phyloP scores from a whole-genome alignment of 1,140 invertebrate species.

The silkworm (Bombyx mori) region DNA sequence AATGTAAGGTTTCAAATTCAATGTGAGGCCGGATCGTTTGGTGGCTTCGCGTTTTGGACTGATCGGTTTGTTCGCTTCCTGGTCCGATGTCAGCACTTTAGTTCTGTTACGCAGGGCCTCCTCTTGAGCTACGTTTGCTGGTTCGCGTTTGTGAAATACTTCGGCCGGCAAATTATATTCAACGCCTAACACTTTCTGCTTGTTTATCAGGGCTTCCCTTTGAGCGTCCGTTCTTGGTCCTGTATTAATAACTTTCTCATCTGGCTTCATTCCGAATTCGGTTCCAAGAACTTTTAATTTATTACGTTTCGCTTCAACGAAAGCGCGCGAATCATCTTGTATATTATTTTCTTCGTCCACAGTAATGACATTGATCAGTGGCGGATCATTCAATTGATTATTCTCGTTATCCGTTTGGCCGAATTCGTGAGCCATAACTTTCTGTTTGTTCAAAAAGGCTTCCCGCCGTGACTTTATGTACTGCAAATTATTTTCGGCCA shows the following conservation, averaged over 20 bases:
- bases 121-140: slow-evolving; percentile 44
- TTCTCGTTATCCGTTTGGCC: slow-evolving; percentile 45
- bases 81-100: slow-evolving; percentile 40
- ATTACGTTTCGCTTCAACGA: slow-evolving; percentile 43
- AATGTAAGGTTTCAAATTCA: slow-evolving; percentile 57
- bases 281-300: slow-evolving; percentile 45
- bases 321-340: slow-evolving; percentile 26
- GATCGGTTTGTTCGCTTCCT: slow-evolving; percentile 15
- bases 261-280: slow-evolving; percentile 28
- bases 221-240: slow-evolving; percentile 51
- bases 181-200: slow-evolving; percentile 49
- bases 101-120: slow-evolving; percentile 38
- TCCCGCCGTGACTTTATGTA: slow-evolving; percentile 42
- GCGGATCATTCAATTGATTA: slow-evolving; percentile 32
- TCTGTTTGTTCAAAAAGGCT: slow-evolving; percentile 55
- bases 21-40: slow-evolving; percentile 43
- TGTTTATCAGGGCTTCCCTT: slow-evolving; percentile 50
- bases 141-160: slow-evolving; percentile 23
- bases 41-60: slow-evolving; percentile 22
- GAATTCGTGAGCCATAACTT: slow-evolving; percentile 58
- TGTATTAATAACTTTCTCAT: slow-evolving; percentile 10
- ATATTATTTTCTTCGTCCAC: slow-evolving; percentile 53
- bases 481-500: slow-evolving; percentile 39
- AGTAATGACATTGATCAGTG: slow-evolving; percentile 19
- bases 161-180: slow-evolving; percentile 47